These are phyloP conservation scores for Amaurobius ferox DNA, from an alignment of 2,888 invertebrate species.

Conservation along the genomic window DNA sequence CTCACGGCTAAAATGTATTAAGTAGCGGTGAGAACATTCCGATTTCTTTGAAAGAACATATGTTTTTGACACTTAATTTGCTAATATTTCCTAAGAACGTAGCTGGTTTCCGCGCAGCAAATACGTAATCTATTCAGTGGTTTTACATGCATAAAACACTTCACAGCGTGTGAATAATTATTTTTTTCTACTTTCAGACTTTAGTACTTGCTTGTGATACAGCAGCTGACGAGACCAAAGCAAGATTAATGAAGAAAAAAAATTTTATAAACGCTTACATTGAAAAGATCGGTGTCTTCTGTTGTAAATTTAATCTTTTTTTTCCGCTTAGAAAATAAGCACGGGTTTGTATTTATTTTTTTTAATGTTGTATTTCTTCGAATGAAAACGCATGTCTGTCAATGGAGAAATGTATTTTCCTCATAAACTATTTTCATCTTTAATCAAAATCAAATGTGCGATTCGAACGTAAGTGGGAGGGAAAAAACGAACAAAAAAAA, in stretches of 20 bases:
- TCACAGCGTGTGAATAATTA: not conserved
- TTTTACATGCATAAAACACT: not conserved
- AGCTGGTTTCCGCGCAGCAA: not conserved
- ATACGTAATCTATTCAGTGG: not conserved
- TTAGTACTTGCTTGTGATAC: not conserved
- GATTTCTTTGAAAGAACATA: not conserved
- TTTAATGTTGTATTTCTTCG: not conserved
- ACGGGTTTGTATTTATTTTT: not conserved
- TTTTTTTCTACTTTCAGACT: not conserved
- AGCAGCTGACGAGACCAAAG: not conserved
- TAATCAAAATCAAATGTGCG: constrained; percentile 60
- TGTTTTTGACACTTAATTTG: constrained; percentile 23
- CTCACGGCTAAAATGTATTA: not conserved
- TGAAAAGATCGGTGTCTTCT: no score
- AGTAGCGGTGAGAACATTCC: not conserved
- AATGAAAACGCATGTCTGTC: not conserved
- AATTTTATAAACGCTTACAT: not conserved
- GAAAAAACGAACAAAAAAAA: not conserved
- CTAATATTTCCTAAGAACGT: not conserved
- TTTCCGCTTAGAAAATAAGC: not conserved
- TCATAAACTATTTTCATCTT: constrained; percentile 41
- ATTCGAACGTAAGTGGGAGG: constrained; percentile 7
- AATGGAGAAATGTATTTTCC: constrained; percentile 24
- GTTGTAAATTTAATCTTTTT: not conserved
- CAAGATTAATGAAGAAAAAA: not conserved